Evolutionary conservation across 2,797 vertebrate genomes (phyloP).

Genomic region (Pseudotriccus pelzelni): DNA sequence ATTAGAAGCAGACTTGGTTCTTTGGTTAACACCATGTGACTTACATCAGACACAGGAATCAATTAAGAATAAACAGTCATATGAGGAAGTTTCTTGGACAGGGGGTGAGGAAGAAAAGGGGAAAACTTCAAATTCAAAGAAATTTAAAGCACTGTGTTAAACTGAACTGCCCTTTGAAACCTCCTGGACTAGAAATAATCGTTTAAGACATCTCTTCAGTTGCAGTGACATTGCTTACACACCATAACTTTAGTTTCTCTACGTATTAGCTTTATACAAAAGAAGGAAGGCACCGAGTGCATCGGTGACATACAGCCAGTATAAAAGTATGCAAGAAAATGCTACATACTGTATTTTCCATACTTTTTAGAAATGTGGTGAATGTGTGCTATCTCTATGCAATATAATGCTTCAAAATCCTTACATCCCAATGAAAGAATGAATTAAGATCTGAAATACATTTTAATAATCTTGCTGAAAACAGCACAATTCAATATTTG

Average conservation of each 20-base stretch:
- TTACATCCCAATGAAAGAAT: constrained; percentile 46
- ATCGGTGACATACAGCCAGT: constrained; percentile 76
- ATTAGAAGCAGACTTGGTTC: constrained; percentile 50
- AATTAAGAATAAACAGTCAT: constrained; percentile 39
- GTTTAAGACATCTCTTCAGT: constrained; percentile 78
- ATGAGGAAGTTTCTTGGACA: constrained; percentile 18
- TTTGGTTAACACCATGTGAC: constrained; percentile 50
- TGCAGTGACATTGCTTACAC: constrained; percentile 72
- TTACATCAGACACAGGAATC: constrained; percentile 32
- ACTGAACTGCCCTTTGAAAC: constrained; percentile 58
- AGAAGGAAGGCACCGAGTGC: constrained; percentile 86
- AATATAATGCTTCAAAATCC: constrained; percentile 30
- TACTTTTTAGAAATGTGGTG: constrained; percentile 36
- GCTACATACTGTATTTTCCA: constrained; percentile 61
- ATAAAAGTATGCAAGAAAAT: constrained; percentile 74
- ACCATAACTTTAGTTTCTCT: constrained; percentile 70
- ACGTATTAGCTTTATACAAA: constrained; percentile 74
- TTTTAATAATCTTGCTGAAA: constrained; percentile 35
- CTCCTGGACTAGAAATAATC: constrained; percentile 63
- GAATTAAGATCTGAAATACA: constrained; percentile 43
- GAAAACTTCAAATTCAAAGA: constrained; percentile 37
- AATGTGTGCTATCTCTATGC: constrained; percentile 45
- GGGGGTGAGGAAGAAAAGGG: not conserved
- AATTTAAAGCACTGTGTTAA: constrained; percentile 39
- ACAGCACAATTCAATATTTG: constrained; percentile 11